Evolutionary conservation across 2,888 invertebrate genomes (phyloP).

Genomic region (Diplazon laetatorius): DNA sequence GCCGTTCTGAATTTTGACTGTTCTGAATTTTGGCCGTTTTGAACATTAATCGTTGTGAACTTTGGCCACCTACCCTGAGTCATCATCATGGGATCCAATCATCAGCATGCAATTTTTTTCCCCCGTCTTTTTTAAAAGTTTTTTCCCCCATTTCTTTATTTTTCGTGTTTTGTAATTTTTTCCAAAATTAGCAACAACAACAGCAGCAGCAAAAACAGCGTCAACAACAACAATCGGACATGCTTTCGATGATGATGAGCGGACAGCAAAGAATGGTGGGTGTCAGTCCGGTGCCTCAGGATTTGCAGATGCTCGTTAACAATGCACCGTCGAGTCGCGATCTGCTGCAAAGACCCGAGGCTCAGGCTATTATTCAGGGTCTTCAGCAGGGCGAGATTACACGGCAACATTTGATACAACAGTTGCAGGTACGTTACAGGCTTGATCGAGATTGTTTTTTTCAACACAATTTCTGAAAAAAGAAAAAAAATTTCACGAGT

Average conservation of each 20-base stretch:
- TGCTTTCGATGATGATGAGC: constrained; percentile 86
- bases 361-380: constrained; percentile 90
- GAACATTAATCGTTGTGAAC: no score
- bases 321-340: constrained; percentile 85
- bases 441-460: not conserved
- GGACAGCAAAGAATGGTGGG: constrained; percentile 85
- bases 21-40: no score
- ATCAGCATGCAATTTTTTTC: no score
- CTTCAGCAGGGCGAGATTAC: constrained; percentile 91
- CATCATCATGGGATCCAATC: no score
- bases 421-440: constrained; percentile 84
- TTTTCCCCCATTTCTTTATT: no score
- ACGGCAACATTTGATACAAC: constrained; percentile 89
- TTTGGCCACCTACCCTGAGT: no score
- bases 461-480: no score
- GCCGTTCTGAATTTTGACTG: no score
- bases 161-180: not conserved
- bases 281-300: constrained; percentile 82
- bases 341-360: constrained; percentile 88
- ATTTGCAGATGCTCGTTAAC: constrained; percentile 83
- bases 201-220: constrained; percentile 78
- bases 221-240: constrained; percentile 78
- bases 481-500: no score
- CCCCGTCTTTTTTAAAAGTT: no score
- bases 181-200: constrained; percentile 79